Percentiles rank a stretch among this genome's conserved stretches.
These are phyloP conservation scores for Cyprinus carpio DNA, from an alignment of 2,113 vertebrate genomes.

Conservation along the genomic window DNA sequence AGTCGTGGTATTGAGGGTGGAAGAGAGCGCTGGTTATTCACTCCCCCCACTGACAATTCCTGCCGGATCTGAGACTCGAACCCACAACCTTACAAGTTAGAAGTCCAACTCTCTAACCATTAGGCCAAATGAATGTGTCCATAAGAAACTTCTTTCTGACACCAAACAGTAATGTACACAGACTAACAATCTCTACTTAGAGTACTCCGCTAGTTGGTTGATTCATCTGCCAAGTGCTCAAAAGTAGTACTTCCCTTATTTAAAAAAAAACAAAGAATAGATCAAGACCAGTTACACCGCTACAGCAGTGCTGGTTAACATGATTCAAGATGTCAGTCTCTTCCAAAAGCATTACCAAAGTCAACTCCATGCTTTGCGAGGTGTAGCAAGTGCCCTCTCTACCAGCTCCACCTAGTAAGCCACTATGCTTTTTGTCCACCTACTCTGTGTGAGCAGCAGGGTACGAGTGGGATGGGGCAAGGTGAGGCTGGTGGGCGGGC, in stretches of 20 bases:
- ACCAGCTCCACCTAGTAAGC: slow-evolving; percentile 42
- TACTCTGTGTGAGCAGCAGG: slow-evolving; percentile 71
- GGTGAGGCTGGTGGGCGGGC: slow-evolving; percentile 77
- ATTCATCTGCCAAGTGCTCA: too few species aligned
- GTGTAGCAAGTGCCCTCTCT: slow-evolving; percentile 21
- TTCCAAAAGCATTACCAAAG: slow-evolving; percentile 32
- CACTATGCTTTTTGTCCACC: slow-evolving; percentile 70
- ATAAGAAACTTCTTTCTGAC: too few species aligned
- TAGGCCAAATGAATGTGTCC: too few species aligned
- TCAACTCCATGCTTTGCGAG: slow-evolving; percentile 54
- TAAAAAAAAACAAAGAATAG: neutral
- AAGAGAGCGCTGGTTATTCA: too few species aligned
- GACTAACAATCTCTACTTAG: neutral
- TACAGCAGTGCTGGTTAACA: neutral
- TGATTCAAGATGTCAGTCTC: neutral
- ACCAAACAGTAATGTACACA: neutral
- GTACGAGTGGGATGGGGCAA: slow-evolving; percentile 59
- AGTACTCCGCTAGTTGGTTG: too few species aligned
- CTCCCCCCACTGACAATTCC: too few species aligned
- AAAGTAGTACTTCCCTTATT: neutral
- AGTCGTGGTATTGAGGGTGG: too few species aligned
- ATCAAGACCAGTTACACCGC: neutral
- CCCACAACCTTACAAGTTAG: too few species aligned
- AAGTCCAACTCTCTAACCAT: too few species aligned
- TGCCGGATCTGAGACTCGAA: too few species aligned